Percentiles rank a stretch among this genome's conserved stretches.
These are phyloP conservation scores for Camelus bactrianus DNA, from an alignment of 2,113 vertebrate species.

Conservation along the genomic window DNA sequence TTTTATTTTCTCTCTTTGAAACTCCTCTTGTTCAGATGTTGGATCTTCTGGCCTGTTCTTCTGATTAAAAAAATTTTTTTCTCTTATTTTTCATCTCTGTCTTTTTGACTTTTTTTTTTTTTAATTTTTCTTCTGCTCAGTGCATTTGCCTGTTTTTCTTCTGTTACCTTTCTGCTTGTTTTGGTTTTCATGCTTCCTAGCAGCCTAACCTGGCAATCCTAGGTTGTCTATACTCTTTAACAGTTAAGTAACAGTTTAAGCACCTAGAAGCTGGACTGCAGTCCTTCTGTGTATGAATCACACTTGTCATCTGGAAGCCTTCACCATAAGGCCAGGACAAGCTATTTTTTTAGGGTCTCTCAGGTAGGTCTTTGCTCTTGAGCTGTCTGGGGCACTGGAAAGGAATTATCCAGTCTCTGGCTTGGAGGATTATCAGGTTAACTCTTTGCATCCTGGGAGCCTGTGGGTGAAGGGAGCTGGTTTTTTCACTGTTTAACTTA, in stretches of 20 bases:
- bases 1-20: not conserved
- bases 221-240: not conserved
- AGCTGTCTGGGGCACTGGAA: not conserved
- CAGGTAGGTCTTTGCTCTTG: not conserved
- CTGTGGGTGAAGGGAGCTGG: not conserved
- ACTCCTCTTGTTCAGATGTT: constrained; percentile 18
- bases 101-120: not conserved
- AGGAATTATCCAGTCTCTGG: not conserved
- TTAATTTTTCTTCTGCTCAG: not conserved
- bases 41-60: not conserved
- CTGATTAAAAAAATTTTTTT: not conserved
- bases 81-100: not conserved
- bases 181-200: not conserved
- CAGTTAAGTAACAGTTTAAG: not conserved
- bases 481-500: not conserved
- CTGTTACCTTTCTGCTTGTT: not conserved
- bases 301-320: not conserved
- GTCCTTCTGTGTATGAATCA: not conserved
- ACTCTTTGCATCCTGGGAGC: not conserved
- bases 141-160: not conserved
- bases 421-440: not conserved
- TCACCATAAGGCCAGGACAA: not conserved
- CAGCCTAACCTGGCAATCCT: not conserved
- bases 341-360: not conserved
- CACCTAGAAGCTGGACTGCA: not conserved